phyloP scores from a whole-genome alignment of 2,113 vertebrate genomes.

The Sylvilagus bachmani region DNA sequence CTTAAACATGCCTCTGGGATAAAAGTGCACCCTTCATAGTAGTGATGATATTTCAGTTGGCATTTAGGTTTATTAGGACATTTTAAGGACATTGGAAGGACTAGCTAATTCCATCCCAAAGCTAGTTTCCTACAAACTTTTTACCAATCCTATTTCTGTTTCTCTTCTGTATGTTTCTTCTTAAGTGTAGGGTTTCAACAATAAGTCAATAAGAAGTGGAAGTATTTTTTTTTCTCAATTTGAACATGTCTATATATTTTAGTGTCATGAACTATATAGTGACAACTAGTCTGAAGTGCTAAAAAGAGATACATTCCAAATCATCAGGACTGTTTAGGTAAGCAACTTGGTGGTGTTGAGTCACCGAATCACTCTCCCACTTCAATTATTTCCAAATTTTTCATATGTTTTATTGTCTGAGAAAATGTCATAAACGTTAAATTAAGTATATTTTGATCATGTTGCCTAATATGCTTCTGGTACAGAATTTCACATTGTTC shows the following conservation, averaged over 20 bases:
- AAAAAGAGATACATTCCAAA: conserved; percentile 68
- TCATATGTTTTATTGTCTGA: neutral
- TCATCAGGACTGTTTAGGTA: neutral
- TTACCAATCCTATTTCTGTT: neutral
- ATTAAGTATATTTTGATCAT: neutral
- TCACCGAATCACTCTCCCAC: neutral
- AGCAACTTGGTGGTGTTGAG: neutral
- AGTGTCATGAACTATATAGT: conserved; percentile 53
- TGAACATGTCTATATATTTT: conserved; percentile 59
- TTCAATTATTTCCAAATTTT: neutral
- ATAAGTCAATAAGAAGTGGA: too few relatives aligned
- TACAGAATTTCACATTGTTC: neutral
- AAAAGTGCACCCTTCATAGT: neutral
- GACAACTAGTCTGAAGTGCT: conserved; percentile 57
- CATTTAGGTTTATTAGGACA: neutral
- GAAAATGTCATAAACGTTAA: too few relatives aligned
- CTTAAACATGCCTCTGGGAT: neutral
- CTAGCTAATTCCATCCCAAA: neutral
- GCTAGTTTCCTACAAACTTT: neutral
- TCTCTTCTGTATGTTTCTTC: neutral
- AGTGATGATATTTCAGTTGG: neutral
- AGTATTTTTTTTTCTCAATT: neutral
- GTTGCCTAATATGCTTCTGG: neutral
- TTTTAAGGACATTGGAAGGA: neutral
- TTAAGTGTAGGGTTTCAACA: neutral